Base-by-base conservation (phyloP, 2,113 vertebrate genomes). In the Aegithalos caudatus region DNA sequence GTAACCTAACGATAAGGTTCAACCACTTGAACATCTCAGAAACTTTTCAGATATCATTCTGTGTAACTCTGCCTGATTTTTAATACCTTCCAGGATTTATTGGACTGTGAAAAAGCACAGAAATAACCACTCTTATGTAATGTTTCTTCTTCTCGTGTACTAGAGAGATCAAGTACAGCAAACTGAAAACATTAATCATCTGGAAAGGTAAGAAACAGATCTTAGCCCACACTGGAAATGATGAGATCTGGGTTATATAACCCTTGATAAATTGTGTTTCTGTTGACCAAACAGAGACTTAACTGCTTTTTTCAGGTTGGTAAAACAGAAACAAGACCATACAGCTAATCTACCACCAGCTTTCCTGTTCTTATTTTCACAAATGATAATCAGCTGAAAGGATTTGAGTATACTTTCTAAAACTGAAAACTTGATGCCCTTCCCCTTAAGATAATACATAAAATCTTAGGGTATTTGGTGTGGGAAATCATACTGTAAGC, bases 131-230 rank as follows among this genome's bases (percentile, higher is more conserved):
- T 47, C 38, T 38, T 69, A 19, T 53, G 22, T n/a, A 73, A 77
- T 50, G 78, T 12, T 76, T 72, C 42, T 86, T 37, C 38, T 86
- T 86, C 83, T 88, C 58, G 7, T 54, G 21, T 70, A 51, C 47
- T 76, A 88, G 73, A 90, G 29, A 83, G 74, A 66, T 3, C 4
- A 77, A 86, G 47, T 47, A 71, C 33, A 60, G 38, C 18, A 93
- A 94, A 77, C 56, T 27, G 81, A 89, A 67, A 56, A 66, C 90
- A 91, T 95, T 94, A 93, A 94, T 92, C 92, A 90, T 90, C 64
- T 72, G 37, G 83, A 92, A 96, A 86, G 76, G 67, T 5, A 88
- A 38, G 64, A 92, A 94, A 88, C 73, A 77, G 35, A 88, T 56
- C 25, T 88, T 89, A 72, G 33, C 17, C 37, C 35, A 84, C 9